Base-by-base conservation (phyloP, 2,113 vertebrate species). In the Empidonax alnorum region DNA sequence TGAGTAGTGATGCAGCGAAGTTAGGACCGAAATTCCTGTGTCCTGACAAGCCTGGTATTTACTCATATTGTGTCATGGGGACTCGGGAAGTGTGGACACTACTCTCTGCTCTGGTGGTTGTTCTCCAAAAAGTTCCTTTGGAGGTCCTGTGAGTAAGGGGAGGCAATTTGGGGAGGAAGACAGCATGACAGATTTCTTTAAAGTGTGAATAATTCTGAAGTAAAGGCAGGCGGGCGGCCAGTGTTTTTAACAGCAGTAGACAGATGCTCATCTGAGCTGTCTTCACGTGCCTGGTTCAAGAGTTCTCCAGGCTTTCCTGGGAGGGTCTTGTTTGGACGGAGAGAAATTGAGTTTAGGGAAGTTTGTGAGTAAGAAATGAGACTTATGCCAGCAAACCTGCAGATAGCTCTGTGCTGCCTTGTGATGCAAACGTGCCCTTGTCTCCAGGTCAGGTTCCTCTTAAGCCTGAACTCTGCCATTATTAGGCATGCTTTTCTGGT, bases 81-180 rank as follows among this genome's bases (percentile, higher is more conserved):
- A 88, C 91, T 94, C 67, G 1, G 90, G 93, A 96, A 83, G 79
- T 77, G 73, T 65, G 85, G 46, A 39, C 0, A 0, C 33, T 63
- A 2, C 20, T 10, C 63, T 73, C 11, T 79, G 31, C 31, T 66
- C 44, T 77, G 53, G 75, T 92, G 55, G 21, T 83, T 58, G 7
- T 76, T 87, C 67, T 62, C 77, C 41, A 46, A 12, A 91, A 94
- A 74, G 7, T 19, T 35, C 25, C 50, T 94, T 74, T 37, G 85
- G 93, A 63, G 65, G 55, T 44, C 52, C 0, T 2, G 22, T 91
- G 92, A 92, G 53, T 88, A 93, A 95, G 85, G 50, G 79, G 53
- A 65, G 41, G 22, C 52, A 73, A 31, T 5, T 15, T 87, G 58
- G 20, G 37, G 41, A 62, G 39, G 56, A 41, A 52, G 24, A 27